Evolutionary conservation across 2,888 invertebrate species (phyloP), one percentile per base, ranked within the genome.

Genomic region (Cacoxenus indagator): DNA sequence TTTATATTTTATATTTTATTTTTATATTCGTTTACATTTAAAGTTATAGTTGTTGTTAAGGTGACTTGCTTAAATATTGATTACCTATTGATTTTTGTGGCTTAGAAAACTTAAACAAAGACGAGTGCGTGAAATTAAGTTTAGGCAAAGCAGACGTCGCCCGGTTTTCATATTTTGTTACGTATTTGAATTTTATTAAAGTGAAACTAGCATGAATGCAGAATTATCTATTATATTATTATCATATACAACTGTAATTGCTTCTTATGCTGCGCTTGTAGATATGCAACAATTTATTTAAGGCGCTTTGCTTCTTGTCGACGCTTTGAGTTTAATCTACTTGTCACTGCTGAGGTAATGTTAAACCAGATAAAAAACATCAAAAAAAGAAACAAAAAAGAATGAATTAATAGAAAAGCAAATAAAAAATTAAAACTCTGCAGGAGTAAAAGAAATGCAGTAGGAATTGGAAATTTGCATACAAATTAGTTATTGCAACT

Each of bases 51-150:
- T 37, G 37, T 37, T 37, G 37, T 4, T 14, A 37, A 11, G 37
- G 37, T 1, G 14, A 1, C 37, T 11, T 14, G 9, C 9, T 69
- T 77, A 67, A 71, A 68, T 69, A 73, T 67, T 70, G 78, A 78
- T 73, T 74, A 73, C 51, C 31, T 79, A 75, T 81, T 73, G 80
- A 82, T 76, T 77, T 79, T 69, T 65, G 45, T 26, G 37, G 24
- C 0, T 37, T 37, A 8, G 1, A 37, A 37, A 37, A 14, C 37
- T 11, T 37, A 8, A 37, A 0, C 37, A 37, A 2, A 37, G 14
- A 37, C 8, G 1, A 37, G 8, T 14, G 14, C 37, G 14, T 37
- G 51, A 51, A 51, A 17, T 4, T 19, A 51, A 22, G 51, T 51
- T 51, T n/a, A n/a, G n/a, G n/a, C n/a, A n/a, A n/a, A n/a, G 51